These are phyloP conservation scores for Epinephelus cyanopodus DNA, from an alignment of 2,113 vertebrate genomes.

Conservation along the genomic window DNA sequence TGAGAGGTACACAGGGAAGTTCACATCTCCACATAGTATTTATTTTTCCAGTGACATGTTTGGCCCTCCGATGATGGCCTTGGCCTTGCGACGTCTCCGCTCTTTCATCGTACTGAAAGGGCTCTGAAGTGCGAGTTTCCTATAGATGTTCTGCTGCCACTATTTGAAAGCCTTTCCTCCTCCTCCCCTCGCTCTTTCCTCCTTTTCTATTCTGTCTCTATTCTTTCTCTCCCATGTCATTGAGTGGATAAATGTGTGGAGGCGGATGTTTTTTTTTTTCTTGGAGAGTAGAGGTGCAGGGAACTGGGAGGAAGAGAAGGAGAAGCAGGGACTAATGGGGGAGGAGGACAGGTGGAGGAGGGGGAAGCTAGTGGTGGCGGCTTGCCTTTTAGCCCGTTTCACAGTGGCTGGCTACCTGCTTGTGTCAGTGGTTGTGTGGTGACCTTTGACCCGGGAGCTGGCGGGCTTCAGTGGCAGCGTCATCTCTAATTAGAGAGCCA, in stretches of 20 bases:
- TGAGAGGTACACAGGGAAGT: constrained; percentile 19
- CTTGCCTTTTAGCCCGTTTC: constrained; percentile 51
- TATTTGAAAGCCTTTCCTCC: constrained; percentile 46
- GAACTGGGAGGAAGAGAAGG: neutral
- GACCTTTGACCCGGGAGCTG: constrained; percentile 77
- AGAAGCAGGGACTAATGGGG: neutral
- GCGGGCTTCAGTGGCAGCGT: constrained; percentile 71
- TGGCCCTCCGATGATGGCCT: constrained; percentile 38
- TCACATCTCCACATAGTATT: constrained; percentile 15
- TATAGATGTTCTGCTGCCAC: constrained; percentile 46
- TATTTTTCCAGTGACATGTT: constrained; percentile 28
- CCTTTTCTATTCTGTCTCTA: constrained; percentile 19
- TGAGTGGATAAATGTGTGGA: constrained; percentile 51
- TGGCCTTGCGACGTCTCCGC: neutral
- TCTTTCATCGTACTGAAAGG: constrained; percentile 51
- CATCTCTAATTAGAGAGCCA: constrained; percentile 76
- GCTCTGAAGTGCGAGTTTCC: constrained; percentile 58
- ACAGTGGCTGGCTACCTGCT: constrained; percentile 77
- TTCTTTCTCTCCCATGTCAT: constrained; percentile 34
- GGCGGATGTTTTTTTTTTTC: neutral
- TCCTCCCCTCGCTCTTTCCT: constrained; percentile 36
- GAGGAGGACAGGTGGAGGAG: constrained; percentile 14
- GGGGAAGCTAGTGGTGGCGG: constrained; percentile 7
- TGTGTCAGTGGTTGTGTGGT: constrained; percentile 67
- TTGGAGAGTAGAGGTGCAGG: constrained; percentile 15